Conservation (phyloP, 2,113 vertebrate species). For the Calypte anna region DNA sequence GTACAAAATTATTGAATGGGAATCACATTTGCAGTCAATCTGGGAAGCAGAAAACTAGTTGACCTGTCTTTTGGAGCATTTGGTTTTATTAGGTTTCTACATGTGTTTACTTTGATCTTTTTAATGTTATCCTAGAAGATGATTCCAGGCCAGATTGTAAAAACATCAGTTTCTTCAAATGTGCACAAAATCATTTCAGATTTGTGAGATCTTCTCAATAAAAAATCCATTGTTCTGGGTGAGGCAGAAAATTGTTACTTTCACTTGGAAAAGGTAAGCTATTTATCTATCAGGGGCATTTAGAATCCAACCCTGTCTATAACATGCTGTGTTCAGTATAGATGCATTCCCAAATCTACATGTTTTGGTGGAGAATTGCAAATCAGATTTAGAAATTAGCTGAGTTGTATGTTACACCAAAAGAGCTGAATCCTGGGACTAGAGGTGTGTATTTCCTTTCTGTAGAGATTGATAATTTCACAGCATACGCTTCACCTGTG, state of each 20-base stretch:
- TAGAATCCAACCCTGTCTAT: neutral
- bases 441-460: neutral
- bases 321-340: fast-evolving
- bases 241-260: constrained; percentile 3
- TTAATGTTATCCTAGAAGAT: neutral
- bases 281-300: neutral
- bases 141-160: neutral
- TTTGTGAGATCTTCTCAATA: constrained; percentile 37
- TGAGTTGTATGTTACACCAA: neutral
- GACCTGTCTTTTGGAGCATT: constrained; percentile 4
- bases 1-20: neutral
- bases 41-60: neutral
- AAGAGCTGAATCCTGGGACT: neutral
- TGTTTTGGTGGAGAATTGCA: neutral
- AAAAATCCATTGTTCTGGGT: neutral
- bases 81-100: constrained; percentile 42
- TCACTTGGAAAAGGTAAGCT: neutral
- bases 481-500: neutral
- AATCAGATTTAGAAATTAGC: neutral
- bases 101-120: constrained; percentile 21
- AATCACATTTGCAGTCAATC: constrained; percentile 27
- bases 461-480: neutral
- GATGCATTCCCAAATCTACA: neutral
- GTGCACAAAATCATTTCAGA: neutral
- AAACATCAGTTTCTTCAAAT: neutral